Conservation (phyloP, 2,113 vertebrate species). For the Thunnus maccoyii region DNA sequence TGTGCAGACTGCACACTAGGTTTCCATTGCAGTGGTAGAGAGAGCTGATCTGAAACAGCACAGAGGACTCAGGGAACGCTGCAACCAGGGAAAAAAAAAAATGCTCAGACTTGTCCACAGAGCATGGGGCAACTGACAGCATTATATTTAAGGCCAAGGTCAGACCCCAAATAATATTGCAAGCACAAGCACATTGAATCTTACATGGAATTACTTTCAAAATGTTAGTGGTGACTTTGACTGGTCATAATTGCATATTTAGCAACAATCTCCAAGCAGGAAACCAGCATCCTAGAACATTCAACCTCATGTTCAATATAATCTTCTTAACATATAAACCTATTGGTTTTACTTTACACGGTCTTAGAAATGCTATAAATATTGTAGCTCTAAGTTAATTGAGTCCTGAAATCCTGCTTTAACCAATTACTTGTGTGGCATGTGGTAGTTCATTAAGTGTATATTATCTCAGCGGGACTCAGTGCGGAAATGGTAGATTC, state of each 20-base stretch:
- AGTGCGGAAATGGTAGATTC: constrained; percentile 9
- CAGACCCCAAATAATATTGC: neutral
- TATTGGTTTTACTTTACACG: neutral
- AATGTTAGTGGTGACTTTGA: neutral
- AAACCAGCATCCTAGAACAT: neutral
- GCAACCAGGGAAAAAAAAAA: neutral
- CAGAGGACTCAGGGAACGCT: neutral
- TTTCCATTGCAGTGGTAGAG: constrained; percentile 25
- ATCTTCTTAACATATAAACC: neutral
- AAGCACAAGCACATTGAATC: neutral
- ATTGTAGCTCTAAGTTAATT: neutral
- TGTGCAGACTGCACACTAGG: neutral
- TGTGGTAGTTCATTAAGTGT: neutral
- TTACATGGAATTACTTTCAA: neutral
- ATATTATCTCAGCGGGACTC: neutral
- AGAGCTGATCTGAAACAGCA: constrained; percentile 9
- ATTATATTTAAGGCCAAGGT: neutral
- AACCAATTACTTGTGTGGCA: neutral
- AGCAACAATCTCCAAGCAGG: neutral
- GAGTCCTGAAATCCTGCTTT: neutral
- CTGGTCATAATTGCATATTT: neutral
- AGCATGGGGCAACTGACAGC: neutral
- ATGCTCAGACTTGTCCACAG: constrained; percentile 19
- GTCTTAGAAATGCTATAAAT: neutral
- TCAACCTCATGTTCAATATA: neutral